These are phyloP conservation scores for Ectemnius continuus DNA, from an alignment of 2,888 invertebrate genomes.

Conservation along the genomic window DNA sequence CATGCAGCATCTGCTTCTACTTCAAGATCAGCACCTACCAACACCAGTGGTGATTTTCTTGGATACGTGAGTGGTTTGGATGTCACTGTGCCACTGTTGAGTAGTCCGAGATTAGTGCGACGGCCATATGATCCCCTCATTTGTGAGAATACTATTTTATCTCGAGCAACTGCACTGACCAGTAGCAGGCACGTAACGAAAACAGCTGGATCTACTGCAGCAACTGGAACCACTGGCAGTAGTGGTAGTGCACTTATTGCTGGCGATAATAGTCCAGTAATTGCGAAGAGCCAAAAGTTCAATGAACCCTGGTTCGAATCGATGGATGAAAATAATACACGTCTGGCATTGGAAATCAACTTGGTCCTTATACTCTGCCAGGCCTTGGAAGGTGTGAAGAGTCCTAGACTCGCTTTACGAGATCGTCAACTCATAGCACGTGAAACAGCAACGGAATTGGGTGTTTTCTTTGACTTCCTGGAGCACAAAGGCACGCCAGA, in stretches of 20 bases:
- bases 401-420: slow-evolving; percentile 71
- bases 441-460: slow-evolving; percentile 75
- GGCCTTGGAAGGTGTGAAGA: slow-evolving; percentile 73
- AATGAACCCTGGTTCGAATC: slow-evolving; percentile 76
- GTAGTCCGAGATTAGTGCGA: slow-evolving; percentile 72
- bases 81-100: slow-evolving; percentile 70
- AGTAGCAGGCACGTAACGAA: slow-evolving; percentile 66
- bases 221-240: slow-evolving; percentile 33
- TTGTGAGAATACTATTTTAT: slow-evolving; percentile 75
- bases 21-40: slow-evolving; percentile 43
- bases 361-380: slow-evolving; percentile 74
- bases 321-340: slow-evolving; percentile 75
- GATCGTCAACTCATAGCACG: slow-evolving; percentile 75
- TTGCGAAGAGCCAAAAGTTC: slow-evolving; percentile 50
- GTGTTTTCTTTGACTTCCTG: slow-evolving; percentile 75
- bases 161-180: slow-evolving; percentile 71
- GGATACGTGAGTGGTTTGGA: slow-evolving; percentile 70
- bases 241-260: too few species aligned
- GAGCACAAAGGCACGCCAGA: slow-evolving; percentile 68
- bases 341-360: slow-evolving; percentile 75
- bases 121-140: slow-evolving; percentile 76
- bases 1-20: slow-evolving; percentile 58
- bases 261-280: slow-evolving; percentile 25
- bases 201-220: slow-evolving; percentile 44
- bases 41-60: slow-evolving; percentile 59